Conservation (phyloP, 2,797 vertebrate genomes). For the Dipus sagitta region DNA sequence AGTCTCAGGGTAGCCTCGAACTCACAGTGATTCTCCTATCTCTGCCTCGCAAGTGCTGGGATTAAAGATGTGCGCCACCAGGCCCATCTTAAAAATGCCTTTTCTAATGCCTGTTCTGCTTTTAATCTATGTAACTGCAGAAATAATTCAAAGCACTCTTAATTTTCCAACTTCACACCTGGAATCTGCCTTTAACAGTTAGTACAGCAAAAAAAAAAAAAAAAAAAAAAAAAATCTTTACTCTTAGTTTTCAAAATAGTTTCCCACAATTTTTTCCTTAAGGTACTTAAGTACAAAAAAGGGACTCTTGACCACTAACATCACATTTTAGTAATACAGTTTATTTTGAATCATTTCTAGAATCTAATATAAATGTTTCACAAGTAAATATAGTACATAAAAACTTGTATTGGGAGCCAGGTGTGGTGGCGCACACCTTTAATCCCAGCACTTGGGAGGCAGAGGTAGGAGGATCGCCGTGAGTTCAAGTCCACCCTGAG, state of each 20-base stretch:
- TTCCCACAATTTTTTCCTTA: slow-evolving; percentile 22
- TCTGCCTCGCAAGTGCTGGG: too few relatives aligned
- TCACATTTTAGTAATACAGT: slow-evolving; percentile 42
- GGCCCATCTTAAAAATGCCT: slow-evolving; percentile 7
- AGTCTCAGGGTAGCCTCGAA: too few relatives aligned
- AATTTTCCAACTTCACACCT: slow-evolving; percentile 55
- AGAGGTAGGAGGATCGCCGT: neutral
- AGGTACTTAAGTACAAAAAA: slow-evolving; percentile 30
- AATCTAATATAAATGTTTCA: slow-evolving; percentile 51
- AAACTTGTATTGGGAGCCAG: neutral
- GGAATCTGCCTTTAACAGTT: slow-evolving; percentile 54
- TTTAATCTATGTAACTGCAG: slow-evolving; percentile 28
- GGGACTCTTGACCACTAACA: slow-evolving; percentile 21
- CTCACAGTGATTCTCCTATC: too few relatives aligned
- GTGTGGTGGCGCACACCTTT: neutral
- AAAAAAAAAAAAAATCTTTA: neutral
- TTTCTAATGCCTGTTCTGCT: slow-evolving; percentile 43
- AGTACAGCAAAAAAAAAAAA: neutral
- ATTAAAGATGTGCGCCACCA: too few relatives aligned
- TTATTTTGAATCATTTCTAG: slow-evolving; percentile 54
- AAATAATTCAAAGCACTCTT: slow-evolving; percentile 53
- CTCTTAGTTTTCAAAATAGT: slow-evolving; percentile 53
- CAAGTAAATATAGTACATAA: slow-evolving; percentile 36
- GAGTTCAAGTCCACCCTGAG: too few relatives aligned
- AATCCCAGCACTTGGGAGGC: neutral